Evolutionary conservation across 2,797 vertebrate genomes (phyloP).

Genomic region (Etheostoma perlongum): DNA sequence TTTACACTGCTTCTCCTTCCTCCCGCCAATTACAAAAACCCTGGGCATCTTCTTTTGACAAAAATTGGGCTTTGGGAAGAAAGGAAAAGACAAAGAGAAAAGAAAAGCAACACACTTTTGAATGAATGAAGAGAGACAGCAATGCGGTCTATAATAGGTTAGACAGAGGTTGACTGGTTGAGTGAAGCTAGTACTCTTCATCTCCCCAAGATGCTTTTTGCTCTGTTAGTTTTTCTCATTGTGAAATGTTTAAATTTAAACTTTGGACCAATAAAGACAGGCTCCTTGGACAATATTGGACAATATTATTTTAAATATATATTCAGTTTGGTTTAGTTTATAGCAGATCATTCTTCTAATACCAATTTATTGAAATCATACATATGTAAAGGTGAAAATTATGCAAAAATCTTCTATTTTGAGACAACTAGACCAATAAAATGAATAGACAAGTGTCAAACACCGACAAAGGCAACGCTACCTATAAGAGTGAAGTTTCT

Average conservation of each 20-base stretch:
- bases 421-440: conserved; percentile 83
- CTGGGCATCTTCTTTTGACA: conserved; percentile 67
- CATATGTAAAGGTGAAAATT: conserved; percentile 75
- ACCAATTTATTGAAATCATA: conserved; percentile 67
- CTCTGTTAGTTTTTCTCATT: conserved; percentile 31
- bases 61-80: conserved; percentile 68
- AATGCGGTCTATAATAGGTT: conserved; percentile 34
- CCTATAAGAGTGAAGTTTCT: conserved; percentile 81
- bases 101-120: conserved; percentile 58
- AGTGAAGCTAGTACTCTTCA: conserved; percentile 40
- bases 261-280: conserved; percentile 11
- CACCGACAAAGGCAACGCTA: conserved; percentile 74
- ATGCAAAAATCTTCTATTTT: conserved; percentile 83
- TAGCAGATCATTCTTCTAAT: conserved; percentile 64
- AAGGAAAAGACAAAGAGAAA: conserved; percentile 50
- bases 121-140: conserved; percentile 46
- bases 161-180: conserved; percentile 56
- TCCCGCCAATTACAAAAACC: conserved; percentile 69
- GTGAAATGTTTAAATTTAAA: conserved; percentile 45
- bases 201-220: conserved; percentile 47
- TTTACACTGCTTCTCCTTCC: conserved; percentile 66
- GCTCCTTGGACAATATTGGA: not conserved
- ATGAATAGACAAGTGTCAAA: conserved; percentile 86
- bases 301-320: too few relatives aligned
- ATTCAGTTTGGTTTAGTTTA: conserved; percentile 48